These are phyloP conservation scores for Scaptomyza flava DNA, from an alignment of 2,888 invertebrate genomes.

Conservation along the genomic window DNA sequence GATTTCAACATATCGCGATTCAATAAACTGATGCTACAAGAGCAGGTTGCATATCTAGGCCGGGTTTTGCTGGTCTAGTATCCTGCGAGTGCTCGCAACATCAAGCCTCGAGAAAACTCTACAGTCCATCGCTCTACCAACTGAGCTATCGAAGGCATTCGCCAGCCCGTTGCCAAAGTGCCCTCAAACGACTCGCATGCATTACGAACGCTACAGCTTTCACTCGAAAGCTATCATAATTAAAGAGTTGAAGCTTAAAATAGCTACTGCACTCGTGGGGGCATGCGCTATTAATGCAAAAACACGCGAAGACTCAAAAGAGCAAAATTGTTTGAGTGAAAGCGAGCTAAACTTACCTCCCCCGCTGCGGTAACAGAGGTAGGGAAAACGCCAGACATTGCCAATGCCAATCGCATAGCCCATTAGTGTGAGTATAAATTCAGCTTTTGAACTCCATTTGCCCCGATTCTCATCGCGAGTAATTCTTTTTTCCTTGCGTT, in stretches of 20 bases:
- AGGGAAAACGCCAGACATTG: constrained; percentile 95
- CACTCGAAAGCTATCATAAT: constrained; percentile 52
- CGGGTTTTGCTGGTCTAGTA: constrained; percentile 52
- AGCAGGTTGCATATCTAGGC: constrained; percentile 47
- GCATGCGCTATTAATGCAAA: constrained; percentile 51
- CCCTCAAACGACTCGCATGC: constrained; percentile 7
- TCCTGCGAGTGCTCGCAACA: constrained; percentile 53
- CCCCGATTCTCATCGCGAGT: constrained; percentile 85
- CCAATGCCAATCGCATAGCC: constrained; percentile 94
- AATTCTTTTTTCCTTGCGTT: constrained; percentile 38
- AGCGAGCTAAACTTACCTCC: constrained; percentile 86
- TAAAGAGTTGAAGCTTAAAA: constrained; percentile 37
- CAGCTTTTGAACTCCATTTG: constrained; percentile 90
- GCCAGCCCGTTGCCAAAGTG: constrained; percentile 25
- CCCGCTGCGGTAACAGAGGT: constrained; percentile 93
- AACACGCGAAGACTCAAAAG: background rate
- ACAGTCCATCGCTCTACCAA: constrained; percentile 81
- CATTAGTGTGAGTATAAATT: constrained; percentile 92
- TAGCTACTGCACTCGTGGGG: constrained; percentile 41
- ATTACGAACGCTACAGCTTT: constrained; percentile 44
- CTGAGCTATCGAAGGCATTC: constrained; percentile 77
- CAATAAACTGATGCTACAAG: constrained; percentile 57
- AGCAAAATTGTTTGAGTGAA: background rate
- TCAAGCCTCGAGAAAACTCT: constrained; percentile 63
- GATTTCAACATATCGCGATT: constrained; percentile 69